A percentile compares a stretch with the other conserved stretches of the same genome.
phyloP scores from a whole-genome alignment of 2,797 vertebrate species.

The Notolabrus celidotus region DNA sequence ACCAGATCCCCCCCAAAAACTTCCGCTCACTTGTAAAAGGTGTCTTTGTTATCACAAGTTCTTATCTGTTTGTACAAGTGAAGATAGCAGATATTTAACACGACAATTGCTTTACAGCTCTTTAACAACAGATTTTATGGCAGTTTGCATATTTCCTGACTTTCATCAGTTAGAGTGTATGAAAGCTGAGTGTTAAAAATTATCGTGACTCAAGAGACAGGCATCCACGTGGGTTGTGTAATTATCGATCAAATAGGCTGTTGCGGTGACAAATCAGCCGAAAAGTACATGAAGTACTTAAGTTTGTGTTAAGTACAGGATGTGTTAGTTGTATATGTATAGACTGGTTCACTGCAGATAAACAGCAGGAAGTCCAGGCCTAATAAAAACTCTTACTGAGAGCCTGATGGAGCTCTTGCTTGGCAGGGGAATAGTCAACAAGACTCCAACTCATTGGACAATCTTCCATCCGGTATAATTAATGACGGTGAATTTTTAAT shows the following conservation, averaged over 20 bases:
- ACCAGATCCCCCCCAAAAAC: slow-evolving; percentile 29
- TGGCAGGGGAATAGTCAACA: slow-evolving; percentile 62
- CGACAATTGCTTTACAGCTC: slow-evolving; percentile 71
- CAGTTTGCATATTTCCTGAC: slow-evolving; percentile 55
- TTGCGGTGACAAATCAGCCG: slow-evolving; percentile 1
- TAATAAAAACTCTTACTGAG: slow-evolving; percentile 51
- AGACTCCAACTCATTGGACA: slow-evolving; percentile 72
- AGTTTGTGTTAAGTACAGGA: slow-evolving; percentile 30
- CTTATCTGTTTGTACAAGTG: slow-evolving; percentile 61
- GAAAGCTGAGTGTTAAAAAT: not conserved
- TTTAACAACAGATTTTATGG: slow-evolving; percentile 68
- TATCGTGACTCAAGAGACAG: slow-evolving; percentile 41
- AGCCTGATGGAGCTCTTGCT: slow-evolving; percentile 46
- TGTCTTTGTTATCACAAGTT: slow-evolving; percentile 39
- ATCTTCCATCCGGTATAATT: slow-evolving; percentile 79
- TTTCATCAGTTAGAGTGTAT: slow-evolving; percentile 52
- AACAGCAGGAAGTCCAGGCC: slow-evolving; percentile 47
- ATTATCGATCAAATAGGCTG: slow-evolving; percentile 11
- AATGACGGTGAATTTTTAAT: slow-evolving; percentile 86
- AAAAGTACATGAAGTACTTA: slow-evolving; percentile 23
- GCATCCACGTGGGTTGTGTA: slow-evolving; percentile 29
- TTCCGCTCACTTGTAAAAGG: slow-evolving; percentile 49
- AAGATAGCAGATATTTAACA: slow-evolving; percentile 74
- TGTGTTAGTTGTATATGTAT: slow-evolving; percentile 5
- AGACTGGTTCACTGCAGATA: slow-evolving; percentile 5